Base-by-base conservation (phyloP, 2,888 invertebrate genomes). In the Hydroisotoma schaefferi region DNA sequence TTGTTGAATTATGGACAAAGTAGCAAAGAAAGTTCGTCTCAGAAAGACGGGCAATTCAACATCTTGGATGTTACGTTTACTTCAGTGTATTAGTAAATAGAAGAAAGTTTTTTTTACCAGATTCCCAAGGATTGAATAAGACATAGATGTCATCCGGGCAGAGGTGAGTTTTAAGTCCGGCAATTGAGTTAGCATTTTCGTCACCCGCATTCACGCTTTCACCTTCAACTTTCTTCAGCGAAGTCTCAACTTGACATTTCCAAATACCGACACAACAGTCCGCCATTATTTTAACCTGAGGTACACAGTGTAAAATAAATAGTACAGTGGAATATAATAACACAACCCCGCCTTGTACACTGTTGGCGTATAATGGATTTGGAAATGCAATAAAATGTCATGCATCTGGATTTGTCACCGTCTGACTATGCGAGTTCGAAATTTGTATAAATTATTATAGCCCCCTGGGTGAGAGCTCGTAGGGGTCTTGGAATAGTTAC, bases 61-160 rank as follows among this genome's bases (percentile, higher is more conserved):
- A 10, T 40, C 8, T 40, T 40, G 5, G n/a, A 15, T 40, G n/a
- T 15, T 18, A 5, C 40, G n/a, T 40, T 33, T 10, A 33, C 15
- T 33, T 33, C n/a, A n/a, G n/a, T n/a, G n/a, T 33, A 33, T 10
- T 33, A 33, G 8, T 33, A 33, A 33, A 33, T 33, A 33, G 8
- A 33, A 15, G 33, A 8, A 33, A 33, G 33, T 33, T 6, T 10
- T 12, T 70, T 76, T 76, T 78, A 89, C 90, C 86, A 80, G 84
- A 83, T 68, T 84, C 81, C 90, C 90, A 90, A 1, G 91, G 89
- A 76, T 90, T 91, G 78, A 89, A 90, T 12, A 91, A 79, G 22
- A 91, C 78, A 77, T 86, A 89, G 57, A 90, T 75, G 55, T 85
- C 85, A 57, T 84, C 83, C 8, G 85, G 84, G 68, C 84, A 58